Conservation (phyloP, 2,888 invertebrate species). For the Julus scandinavius region DNA sequence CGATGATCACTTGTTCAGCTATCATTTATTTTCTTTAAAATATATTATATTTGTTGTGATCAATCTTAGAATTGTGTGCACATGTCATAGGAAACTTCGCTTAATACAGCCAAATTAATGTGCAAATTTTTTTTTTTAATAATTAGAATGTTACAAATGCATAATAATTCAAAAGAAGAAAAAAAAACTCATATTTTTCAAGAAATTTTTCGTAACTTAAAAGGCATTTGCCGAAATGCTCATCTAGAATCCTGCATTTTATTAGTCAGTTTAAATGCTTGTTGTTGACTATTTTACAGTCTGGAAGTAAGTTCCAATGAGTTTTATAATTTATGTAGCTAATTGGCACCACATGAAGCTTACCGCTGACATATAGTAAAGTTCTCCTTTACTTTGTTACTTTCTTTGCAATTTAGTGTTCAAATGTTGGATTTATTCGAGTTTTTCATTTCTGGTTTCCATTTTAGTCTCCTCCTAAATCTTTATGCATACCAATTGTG, state of each 20-base stretch:
- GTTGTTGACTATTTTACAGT: neutral
- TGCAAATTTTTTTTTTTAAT: constrained; percentile 1
- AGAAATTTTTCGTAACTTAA: neutral
- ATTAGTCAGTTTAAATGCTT: neutral
- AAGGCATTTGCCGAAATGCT: constrained; percentile 5
- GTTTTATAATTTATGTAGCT: neutral
- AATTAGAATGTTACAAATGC: neutral
- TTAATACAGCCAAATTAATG: constrained; percentile 15
- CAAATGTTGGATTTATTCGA: neutral
- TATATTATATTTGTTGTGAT: constrained; percentile 42
- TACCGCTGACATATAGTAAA: neutral
- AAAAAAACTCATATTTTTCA: neutral
- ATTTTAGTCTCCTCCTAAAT: neutral
- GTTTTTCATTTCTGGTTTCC: neutral
- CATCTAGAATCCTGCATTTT: neutral
- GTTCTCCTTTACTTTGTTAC: neutral
- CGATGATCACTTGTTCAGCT: constrained; percentile 39
- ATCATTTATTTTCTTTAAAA: neutral
- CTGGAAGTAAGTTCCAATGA: neutral
- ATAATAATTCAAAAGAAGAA: neutral
- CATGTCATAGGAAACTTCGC: neutral
- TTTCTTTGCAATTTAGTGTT: neutral
- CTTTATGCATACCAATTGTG: neutral
- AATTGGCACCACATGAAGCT: neutral
- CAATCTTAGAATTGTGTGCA: neutral